phyloP scores from a whole-genome alignment of 2,888 invertebrate genomes.

The Drosophila hamatofila region DNA sequence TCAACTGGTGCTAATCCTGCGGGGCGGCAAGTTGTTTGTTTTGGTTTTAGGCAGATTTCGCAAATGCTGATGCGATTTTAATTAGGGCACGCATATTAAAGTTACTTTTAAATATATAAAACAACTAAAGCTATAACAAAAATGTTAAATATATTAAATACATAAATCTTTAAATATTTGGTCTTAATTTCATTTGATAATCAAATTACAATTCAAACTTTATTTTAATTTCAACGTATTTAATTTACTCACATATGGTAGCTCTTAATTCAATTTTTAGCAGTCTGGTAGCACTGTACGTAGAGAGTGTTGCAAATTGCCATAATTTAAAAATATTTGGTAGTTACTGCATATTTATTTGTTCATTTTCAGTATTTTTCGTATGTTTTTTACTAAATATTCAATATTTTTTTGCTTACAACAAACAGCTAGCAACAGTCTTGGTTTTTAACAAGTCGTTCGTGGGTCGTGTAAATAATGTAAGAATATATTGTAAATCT shows the following conservation, averaged over 20 bases:
- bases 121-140: not conserved
- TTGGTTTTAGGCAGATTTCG: constrained; percentile 45
- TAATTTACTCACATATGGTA: not conserved
- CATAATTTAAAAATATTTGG: not conserved
- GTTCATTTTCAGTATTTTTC: constrained; percentile 39
- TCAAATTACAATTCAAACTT: not conserved
- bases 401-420: constrained; percentile 29
- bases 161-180: not conserved
- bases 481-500: constrained; percentile 47
- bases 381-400: constrained; percentile 8
- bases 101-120: not conserved
- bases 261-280: not conserved
- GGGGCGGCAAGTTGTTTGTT: constrained; percentile 71
- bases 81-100: constrained; percentile 38
- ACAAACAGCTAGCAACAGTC: constrained; percentile 11
- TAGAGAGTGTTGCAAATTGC: constrained; percentile 18
- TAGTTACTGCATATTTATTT: constrained; percentile 2
- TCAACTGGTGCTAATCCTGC: constrained; percentile 69
- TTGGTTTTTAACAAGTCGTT: constrained; percentile 65
- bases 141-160: not conserved
- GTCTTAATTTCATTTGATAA: not conserved
- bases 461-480: constrained; percentile 67
- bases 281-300: constrained; percentile 34
- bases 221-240: not conserved
- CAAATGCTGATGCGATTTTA: constrained; percentile 62